Percentiles rank a stretch among this genome's conserved stretches.
Evolutionary conservation across 2,888 invertebrate genomes (phyloP).

Genomic region (Machimus atricapillus): DNA sequence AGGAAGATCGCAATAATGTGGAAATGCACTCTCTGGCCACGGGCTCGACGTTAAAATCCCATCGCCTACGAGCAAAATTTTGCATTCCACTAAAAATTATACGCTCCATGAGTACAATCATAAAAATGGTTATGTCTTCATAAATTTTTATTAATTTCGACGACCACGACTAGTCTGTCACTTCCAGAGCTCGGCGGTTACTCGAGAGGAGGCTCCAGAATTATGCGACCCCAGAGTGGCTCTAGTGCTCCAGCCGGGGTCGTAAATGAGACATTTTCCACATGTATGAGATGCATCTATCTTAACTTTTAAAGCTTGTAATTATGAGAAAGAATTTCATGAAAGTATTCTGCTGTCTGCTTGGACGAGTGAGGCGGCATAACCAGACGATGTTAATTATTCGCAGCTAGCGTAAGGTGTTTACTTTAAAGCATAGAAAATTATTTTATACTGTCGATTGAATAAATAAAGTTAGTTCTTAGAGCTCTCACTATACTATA

Average conservation of each 20-base stretch:
- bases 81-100: conserved; percentile 4
- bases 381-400: background rate
- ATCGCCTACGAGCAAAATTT: background rate
- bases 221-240: background rate
- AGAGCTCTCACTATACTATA: background rate
- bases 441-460: background rate
- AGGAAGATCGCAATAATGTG: conserved; percentile 18
- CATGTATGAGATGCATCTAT: background rate
- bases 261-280: background rate
- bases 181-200: background rate
- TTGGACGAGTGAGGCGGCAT: background rate
- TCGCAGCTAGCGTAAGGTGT: background rate
- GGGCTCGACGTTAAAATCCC: background rate
- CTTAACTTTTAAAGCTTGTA: background rate
- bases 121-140: conserved; percentile 3
- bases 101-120: background rate
- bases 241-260: background rate
- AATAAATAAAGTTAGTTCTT: background rate
- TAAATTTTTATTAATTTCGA: conserved; percentile 18
- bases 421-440: background rate
- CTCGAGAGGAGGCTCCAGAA: background rate
- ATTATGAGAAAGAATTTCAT: background rate
- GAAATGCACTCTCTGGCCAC: background rate
- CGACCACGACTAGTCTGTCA: background rate
- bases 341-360: background rate